Conservation (phyloP, 1,140 invertebrate species). For the Batillaria attramentaria region DNA sequence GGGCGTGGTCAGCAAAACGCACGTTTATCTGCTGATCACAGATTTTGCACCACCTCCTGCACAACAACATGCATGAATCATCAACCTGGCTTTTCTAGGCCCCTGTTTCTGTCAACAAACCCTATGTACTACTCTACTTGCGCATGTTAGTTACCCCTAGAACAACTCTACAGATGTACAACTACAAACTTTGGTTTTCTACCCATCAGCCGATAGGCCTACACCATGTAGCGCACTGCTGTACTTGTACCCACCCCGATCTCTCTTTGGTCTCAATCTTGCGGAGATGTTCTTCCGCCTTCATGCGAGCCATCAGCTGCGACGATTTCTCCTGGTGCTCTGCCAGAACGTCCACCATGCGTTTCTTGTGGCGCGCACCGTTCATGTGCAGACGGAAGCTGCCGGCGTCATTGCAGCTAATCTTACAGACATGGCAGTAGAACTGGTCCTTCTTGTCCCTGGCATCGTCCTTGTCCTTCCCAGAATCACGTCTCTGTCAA, state of each 20-base stretch:
- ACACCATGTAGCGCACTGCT: no score
- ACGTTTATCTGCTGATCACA: slow-evolving; percentile 39
- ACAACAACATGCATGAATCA: not conserved
- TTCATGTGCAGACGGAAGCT: slow-evolving; percentile 54
- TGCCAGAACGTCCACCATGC: slow-evolving; percentile 47
- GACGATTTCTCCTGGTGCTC: slow-evolving; percentile 47
- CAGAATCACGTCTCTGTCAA: not conserved
- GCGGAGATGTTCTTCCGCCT: slow-evolving; percentile 57
- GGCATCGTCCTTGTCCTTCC: slow-evolving; percentile 6
- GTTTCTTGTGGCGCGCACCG: slow-evolving; percentile 46
- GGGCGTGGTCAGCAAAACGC: slow-evolving; percentile 32
- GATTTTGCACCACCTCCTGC: slow-evolving; percentile 40
- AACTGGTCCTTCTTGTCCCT: slow-evolving; percentile 34
- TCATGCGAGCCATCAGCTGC: slow-evolving; percentile 48
- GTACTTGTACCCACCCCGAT: no score
- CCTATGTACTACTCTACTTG: no score
- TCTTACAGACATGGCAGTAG: slow-evolving; percentile 54
- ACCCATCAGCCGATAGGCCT: no score
- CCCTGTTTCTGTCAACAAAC: no score
- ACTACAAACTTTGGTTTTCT: no score
- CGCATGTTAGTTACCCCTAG: no score
- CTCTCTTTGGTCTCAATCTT: no score
- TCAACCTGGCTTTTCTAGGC: no score
- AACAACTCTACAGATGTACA: no score
- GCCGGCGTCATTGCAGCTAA: slow-evolving; percentile 47